These are phyloP conservation scores for Tenodera sinensis DNA, from an alignment of 2,888 invertebrate genomes.

Conservation along the genomic window DNA sequence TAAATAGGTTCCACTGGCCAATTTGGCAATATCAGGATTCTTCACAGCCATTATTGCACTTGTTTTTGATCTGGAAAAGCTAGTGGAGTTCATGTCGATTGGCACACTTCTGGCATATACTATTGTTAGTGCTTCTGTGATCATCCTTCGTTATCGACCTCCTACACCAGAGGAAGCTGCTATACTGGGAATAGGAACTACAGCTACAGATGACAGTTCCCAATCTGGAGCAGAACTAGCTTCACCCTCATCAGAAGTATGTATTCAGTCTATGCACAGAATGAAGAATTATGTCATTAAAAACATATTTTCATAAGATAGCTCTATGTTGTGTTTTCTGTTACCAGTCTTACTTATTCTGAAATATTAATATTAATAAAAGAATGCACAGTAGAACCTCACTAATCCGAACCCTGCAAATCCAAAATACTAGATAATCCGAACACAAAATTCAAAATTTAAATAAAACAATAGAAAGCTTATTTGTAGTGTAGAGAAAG, in stretches of 20 bases:
- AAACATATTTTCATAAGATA: too few species aligned
- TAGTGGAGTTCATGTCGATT: constrained; percentile 94
- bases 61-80: constrained; percentile 80
- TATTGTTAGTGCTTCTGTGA: constrained; percentile 86
- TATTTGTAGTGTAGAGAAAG: too few species aligned
- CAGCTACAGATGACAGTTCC: constrained; percentile 52
- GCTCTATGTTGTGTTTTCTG: too few species aligned
- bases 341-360: too few species aligned
- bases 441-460: too few species aligned
- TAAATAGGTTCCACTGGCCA: constrained; percentile 58
- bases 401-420: too few species aligned
- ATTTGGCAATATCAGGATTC: constrained; percentile 72
- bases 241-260: constrained; percentile 56
- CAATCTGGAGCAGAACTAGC: constrained; percentile 59
- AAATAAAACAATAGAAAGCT: too few species aligned
- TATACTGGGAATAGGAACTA: constrained; percentile 11
- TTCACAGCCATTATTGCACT: constrained; percentile 75
- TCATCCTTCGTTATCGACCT: constrained; percentile 77
- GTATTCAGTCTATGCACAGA: neutral
- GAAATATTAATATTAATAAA: too few species aligned
- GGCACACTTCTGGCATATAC: constrained; percentile 85
- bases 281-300: too few species aligned
- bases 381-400: too few species aligned
- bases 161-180: constrained; percentile 40
- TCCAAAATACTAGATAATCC: too few species aligned